These are phyloP conservation scores for Urosaurus nigricauda DNA, from an alignment of 2,797 vertebrate genomes.

Conservation along the genomic window DNA sequence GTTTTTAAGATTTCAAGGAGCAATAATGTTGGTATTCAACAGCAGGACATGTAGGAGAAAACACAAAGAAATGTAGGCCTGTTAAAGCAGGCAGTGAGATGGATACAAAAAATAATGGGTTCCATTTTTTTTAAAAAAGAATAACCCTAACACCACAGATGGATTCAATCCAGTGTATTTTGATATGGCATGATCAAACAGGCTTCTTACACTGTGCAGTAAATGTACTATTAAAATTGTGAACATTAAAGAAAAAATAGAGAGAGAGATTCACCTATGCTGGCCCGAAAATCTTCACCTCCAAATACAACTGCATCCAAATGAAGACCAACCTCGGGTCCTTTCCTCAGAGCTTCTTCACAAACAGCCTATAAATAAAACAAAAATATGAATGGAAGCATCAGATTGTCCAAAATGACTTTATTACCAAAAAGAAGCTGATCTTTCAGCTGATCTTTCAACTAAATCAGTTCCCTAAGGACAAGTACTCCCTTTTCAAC, in stretches of 20 bases:
- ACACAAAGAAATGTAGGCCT: slow-evolving; percentile 8
- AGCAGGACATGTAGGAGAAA: slow-evolving; percentile 32
- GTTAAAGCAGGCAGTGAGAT: background rate
- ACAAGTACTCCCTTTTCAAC: background rate
- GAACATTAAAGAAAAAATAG: slow-evolving; percentile 41
- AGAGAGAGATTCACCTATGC: slow-evolving; percentile 86
- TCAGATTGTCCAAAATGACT: slow-evolving; percentile 1
- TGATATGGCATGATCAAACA: too few species aligned
- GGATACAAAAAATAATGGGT: too few species aligned
- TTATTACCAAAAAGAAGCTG: slow-evolving; percentile 17
- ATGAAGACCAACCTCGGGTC: slow-evolving; percentile 86
- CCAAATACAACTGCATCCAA: slow-evolving; percentile 96
- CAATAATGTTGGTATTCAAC: background rate
- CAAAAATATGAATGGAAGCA: slow-evolving; percentile 42
- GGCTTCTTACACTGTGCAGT: fast-evolving
- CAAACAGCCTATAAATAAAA: slow-evolving; percentile 89
- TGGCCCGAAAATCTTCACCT: slow-evolving; percentile 99
- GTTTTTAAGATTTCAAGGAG: background rate
- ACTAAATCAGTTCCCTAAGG: slow-evolving; percentile 18
- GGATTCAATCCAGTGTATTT: background rate
- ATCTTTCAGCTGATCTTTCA: slow-evolving; percentile 13
- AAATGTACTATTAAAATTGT: background rate
- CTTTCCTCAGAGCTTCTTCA: slow-evolving; percentile 84
- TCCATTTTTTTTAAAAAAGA: too few species aligned
- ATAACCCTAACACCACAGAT: too few species aligned